Evolutionary conservation across 2,113 vertebrate species (phyloP), one percentile per base, ranked within the genome.

Genomic region (Propithecus coquereli): DNA sequence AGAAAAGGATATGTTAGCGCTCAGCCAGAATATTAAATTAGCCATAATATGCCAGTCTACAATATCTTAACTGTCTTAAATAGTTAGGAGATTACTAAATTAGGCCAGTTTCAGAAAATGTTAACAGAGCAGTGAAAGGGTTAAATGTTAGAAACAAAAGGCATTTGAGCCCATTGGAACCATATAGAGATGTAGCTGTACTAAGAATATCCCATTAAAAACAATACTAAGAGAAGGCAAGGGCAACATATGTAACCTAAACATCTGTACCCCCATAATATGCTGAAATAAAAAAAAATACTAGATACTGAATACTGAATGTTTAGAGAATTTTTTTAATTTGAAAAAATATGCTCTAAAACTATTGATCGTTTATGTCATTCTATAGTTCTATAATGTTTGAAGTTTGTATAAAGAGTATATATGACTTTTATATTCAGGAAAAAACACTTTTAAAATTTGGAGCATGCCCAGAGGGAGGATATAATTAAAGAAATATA

Each of bases 341-440:
- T 91, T 94, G 66, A 12, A 97, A 96, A 97, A 89, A 81, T 61
- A 23, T 73, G 16, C 74, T 66, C 14, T 20, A 32, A 80, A 57
- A 70, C n/a, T 92, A 8, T 57, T 90, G 52, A 74, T 54, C n/a
- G n/a, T 32, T 57, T 77, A 25, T 45, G 90, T 86, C 30, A 89
- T 47, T 83, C 92, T 92, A 61, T 52, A 61, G 32, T 90, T 87
- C 32, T 61, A 0, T 80, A 80, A 61, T 87, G 7, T 83, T 77
- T 92, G 25, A 95, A 83, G 45, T 59, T 95, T 70, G 13, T 43
- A 23, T 91, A 50, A 84, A 66, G 20, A n/a, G 6, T 70, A 40
- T 57, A 57, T 57, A 8, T 66, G 92, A 92, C 40, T 90, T 76
- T 95, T 66, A 43, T 59, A 87, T 66, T 71, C 30, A 94, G 68